Evolutionary conservation across 2,888 invertebrate genomes (phyloP).

Genomic region (Mimumesa dahlbomi): DNA sequence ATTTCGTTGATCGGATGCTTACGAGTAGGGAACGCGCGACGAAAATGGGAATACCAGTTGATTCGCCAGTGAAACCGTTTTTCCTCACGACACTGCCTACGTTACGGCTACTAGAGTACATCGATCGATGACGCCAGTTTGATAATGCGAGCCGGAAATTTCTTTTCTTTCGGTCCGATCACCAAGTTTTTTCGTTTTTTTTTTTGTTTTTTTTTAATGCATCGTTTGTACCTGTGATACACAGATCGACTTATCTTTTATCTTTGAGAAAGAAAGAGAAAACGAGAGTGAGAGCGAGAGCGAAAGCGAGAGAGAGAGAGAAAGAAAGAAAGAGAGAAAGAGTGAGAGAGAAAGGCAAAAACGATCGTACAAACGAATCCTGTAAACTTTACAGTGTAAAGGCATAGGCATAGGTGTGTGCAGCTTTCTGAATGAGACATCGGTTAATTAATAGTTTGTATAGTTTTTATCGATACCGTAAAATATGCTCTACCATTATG

Average conservation of each 20-base stretch:
- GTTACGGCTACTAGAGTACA: slow-evolving; percentile 57
- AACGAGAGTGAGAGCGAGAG: slow-evolving; percentile 14
- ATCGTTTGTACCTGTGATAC: slow-evolving; percentile 69
- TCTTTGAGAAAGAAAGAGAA: slow-evolving; percentile 28
- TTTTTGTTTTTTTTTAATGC: no score
- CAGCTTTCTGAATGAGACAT: slow-evolving; percentile 32
- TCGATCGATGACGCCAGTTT: slow-evolving; percentile 47
- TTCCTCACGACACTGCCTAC: slow-evolving; percentile 71
- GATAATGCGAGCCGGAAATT: slow-evolving; percentile 41
- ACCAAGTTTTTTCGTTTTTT: slow-evolving; percentile 39
- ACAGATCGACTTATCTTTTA: slow-evolving; percentile 55
- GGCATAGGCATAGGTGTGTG: slow-evolving; percentile 23
- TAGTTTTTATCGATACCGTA: slow-evolving; percentile 13
- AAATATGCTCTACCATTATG: slow-evolving; percentile 23
- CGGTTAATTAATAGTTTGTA: slow-evolving; percentile 31
- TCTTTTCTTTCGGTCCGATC: slow-evolving; percentile 48
- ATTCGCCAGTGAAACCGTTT: slow-evolving; percentile 54
- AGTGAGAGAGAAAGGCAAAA: slow-evolving; percentile 21
- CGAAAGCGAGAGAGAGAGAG: slow-evolving; percentile 4
- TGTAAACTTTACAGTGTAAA: no score
- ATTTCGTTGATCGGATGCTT: slow-evolving; percentile 40
- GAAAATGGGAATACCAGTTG: slow-evolving; percentile 37
- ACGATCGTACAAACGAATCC: slow-evolving; percentile 45
- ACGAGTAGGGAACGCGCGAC: slow-evolving; percentile 55
- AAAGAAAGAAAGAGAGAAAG: slow-evolving; percentile 2